phyloP scores from a whole-genome alignment of 2,888 invertebrate genomes.

The Ormyrus pomaceus region DNA sequence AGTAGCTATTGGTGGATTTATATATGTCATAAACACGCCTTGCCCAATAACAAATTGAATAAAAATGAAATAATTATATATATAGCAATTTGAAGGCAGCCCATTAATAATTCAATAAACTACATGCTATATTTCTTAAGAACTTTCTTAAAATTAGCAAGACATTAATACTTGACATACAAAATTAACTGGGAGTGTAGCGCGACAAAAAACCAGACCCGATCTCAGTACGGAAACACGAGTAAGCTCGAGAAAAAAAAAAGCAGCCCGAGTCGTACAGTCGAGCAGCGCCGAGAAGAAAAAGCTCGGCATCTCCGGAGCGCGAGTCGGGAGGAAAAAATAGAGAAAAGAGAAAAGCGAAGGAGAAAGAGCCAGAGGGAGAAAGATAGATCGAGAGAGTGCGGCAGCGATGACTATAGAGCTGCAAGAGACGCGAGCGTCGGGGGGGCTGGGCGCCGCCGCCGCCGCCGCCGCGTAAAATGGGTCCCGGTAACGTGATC shows the following conservation, averaged over 20 bases:
- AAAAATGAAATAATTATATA: neutral
- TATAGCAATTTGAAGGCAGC: neutral
- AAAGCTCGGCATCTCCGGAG: neutral
- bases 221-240: conserved; percentile 1
- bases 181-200: too few species aligned
- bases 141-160: too few species aligned
- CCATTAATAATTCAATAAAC: neutral
- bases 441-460: conserved; percentile 65
- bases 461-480: conserved; percentile 76
- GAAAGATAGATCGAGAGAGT: conserved; percentile 50
- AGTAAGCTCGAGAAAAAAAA: neutral
- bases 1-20: too few species aligned
- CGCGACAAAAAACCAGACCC: neutral
- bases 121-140: neutral
- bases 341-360: conserved; percentile 42
- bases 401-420: conserved; percentile 31
- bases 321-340: conserved; percentile 6
- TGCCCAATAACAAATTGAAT: neutral
- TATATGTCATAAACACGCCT: too few species aligned
- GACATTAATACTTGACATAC: too few species aligned
- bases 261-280: neutral
- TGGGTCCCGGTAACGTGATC: conserved; percentile 82
- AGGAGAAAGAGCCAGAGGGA: conserved; percentile 31
- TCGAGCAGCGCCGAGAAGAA: neutral
- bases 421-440: conserved; percentile 18